phyloP scores from a whole-genome alignment of 92 coral and sea anemone genomes.

The Actinostola sp. region DNA sequence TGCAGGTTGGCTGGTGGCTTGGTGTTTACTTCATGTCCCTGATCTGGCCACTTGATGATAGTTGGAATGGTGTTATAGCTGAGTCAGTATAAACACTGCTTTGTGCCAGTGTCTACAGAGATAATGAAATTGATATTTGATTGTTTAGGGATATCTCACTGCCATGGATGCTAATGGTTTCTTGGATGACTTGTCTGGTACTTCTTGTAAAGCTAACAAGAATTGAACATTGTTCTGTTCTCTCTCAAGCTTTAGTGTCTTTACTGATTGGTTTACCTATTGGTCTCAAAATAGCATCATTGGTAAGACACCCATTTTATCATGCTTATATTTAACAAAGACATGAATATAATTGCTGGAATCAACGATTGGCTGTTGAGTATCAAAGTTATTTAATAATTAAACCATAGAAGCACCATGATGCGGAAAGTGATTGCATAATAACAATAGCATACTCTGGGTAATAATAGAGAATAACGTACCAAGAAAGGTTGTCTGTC shows the following conservation, averaged over 20 bases:
- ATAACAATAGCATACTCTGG: too few species aligned
- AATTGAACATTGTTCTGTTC: constrained; percentile 31
- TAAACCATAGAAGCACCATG: too few species aligned
- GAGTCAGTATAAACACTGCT: constrained; percentile 10
- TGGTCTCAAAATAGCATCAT: constrained; percentile 59
- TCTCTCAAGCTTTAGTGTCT: constrained; percentile 36
- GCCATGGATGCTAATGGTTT: constrained; percentile 55
- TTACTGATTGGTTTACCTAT: constrained; percentile 58
- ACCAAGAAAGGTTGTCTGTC: too few species aligned
- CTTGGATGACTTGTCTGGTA: constrained; percentile 31
- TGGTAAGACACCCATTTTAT: constrained; percentile 48
- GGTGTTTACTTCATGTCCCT: constrained; percentile 7
- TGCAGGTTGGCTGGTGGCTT: constrained; percentile 2
- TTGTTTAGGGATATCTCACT: constrained; percentile 37
- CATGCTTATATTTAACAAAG: too few species aligned
- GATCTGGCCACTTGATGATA: constrained; percentile 1
- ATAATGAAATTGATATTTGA: too few species aligned
- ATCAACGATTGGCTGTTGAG: too few species aligned
- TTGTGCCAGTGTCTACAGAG: too few species aligned
- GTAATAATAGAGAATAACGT: too few species aligned
- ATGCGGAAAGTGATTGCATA: too few species aligned
- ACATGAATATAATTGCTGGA: too few species aligned
- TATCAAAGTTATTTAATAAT: not conserved
- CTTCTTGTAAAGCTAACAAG: constrained; percentile 53
- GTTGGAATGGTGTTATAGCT: constrained; percentile 7